Conservation (phyloP, 2,113 vertebrate species). For the Ctenodactylus gundi region DNA sequence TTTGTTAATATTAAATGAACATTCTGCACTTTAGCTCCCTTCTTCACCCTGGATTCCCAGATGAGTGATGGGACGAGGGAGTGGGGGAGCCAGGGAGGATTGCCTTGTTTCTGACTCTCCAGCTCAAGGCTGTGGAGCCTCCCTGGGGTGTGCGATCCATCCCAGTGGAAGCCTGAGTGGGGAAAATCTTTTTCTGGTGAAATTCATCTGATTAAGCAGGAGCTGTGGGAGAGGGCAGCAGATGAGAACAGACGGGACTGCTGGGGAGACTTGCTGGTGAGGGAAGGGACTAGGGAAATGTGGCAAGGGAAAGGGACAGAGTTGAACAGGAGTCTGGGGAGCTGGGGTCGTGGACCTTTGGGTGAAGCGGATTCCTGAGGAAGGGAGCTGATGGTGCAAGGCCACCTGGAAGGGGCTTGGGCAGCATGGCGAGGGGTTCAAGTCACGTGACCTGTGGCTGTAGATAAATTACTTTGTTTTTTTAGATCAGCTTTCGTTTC, state of each 20-base stretch:
- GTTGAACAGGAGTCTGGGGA: neutral
- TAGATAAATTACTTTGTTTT: neutral
- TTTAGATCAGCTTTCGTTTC: neutral
- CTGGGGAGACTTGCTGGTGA: no score
- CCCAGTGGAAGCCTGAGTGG: neutral
- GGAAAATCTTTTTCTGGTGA: neutral
- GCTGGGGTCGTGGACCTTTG: neutral
- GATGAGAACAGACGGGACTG: no score
- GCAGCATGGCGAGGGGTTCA: neutral
- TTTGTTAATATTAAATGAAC: slow-evolving; percentile 84
- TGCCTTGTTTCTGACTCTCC: slow-evolving; percentile 57
- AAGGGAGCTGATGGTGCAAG: neutral
- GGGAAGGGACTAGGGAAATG: neutral
- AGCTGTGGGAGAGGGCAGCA: neutral
- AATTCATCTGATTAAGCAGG: neutral
- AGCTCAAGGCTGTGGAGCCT: neutral
- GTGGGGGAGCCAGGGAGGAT: slow-evolving; percentile 4
- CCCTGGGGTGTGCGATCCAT: neutral
- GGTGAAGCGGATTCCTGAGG: neutral
- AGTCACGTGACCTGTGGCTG: neutral
- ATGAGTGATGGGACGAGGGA: slow-evolving; percentile 72
- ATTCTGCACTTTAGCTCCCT: slow-evolving; percentile 64
- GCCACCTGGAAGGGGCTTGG: neutral
- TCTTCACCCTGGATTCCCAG: slow-evolving; percentile 66
- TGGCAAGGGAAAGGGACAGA: neutral